These are phyloP conservation scores for Pseudomyrmex gracilis DNA, from an alignment of 1,140 invertebrate genomes.

Conservation along the genomic window DNA sequence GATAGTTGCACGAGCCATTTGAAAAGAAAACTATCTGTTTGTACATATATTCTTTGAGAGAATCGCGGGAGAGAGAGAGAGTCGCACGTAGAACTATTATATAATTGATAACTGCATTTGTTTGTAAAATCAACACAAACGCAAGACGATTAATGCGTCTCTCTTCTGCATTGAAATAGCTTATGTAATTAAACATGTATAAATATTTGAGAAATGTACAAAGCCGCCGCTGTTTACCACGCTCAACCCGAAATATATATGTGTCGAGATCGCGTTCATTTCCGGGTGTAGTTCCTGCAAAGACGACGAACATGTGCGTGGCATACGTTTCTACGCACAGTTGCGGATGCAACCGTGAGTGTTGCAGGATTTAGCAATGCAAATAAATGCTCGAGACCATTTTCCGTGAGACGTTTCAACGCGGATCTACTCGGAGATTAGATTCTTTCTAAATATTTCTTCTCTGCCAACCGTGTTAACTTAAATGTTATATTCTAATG, in stretches of 20 bases:
- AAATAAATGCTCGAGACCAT: slow-evolving; percentile 41
- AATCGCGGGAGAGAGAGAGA: background rate
- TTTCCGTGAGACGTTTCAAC: background rate
- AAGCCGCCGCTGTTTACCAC: slow-evolving; percentile 24
- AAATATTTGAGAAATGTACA: slow-evolving; percentile 8
- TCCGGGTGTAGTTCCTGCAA: slow-evolving; percentile 41
- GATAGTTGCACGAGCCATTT: slow-evolving; percentile 23
- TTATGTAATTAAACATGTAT: slow-evolving; percentile 5
- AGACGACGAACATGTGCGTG: slow-evolving; percentile 40
- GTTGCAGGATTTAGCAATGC: slow-evolving; percentile 36
- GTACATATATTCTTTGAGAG: background rate
- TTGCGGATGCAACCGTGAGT: background rate
- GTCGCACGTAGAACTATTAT: too few species aligned
- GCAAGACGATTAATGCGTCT: too few species aligned
- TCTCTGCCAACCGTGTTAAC: too few species aligned
- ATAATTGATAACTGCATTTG: too few species aligned
- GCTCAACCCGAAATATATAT: slow-evolving; percentile 3
- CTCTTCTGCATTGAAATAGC: background rate
- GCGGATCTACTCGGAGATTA: background rate
- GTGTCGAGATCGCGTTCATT: slow-evolving; percentile 35
- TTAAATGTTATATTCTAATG: background rate
- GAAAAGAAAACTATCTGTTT: background rate
- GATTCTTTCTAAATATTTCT: background rate
- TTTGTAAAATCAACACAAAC: too few species aligned
- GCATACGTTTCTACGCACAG: slow-evolving; percentile 27